Conservation (phyloP, 2,888 invertebrate genomes). For the Macaria notata region DNA sequence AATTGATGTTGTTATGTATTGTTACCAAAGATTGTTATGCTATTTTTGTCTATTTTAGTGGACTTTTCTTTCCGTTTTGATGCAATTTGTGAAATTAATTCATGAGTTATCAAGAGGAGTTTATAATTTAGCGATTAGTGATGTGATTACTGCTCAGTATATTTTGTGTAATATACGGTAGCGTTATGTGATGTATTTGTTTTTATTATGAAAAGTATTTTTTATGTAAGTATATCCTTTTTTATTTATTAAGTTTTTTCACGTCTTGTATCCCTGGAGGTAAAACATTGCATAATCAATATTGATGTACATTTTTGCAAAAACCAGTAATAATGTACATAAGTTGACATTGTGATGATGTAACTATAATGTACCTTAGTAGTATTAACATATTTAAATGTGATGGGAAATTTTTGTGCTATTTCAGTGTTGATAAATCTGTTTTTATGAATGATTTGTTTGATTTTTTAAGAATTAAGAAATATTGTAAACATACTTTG, state of each 20-base stretch:
- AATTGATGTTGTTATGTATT: not conserved
- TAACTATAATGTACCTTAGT: conserved; percentile 60
- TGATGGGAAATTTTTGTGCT: conserved; percentile 71
- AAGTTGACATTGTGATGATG: conserved; percentile 52
- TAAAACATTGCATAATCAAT: conserved; percentile 13
- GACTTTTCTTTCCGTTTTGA: too few relatives aligned
- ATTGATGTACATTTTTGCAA: conserved; percentile 26
- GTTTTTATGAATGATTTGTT: conserved; percentile 49
- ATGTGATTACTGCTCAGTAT: too few relatives aligned
- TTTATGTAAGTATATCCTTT: not conserved
- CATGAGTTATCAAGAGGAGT: too few relatives aligned
- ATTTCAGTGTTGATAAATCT: conserved; percentile 71
- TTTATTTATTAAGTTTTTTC: not conserved
- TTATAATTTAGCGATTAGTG: too few relatives aligned
- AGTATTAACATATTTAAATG: conserved; percentile 60
- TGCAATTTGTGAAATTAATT: too few relatives aligned
- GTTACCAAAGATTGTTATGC: too few relatives aligned
- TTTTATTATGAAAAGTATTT: not conserved
- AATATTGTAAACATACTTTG: too few relatives aligned
- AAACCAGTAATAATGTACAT: conserved; percentile 40
- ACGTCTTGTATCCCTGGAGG: conserved; percentile 8
- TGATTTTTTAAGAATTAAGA: not conserved
- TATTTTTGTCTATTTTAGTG: too few relatives aligned
- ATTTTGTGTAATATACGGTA: too few relatives aligned
- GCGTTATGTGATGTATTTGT: not conserved